phyloP scores from a whole-genome alignment of 2,888 invertebrate genomes.

The Euzophera pinguis region DNA sequence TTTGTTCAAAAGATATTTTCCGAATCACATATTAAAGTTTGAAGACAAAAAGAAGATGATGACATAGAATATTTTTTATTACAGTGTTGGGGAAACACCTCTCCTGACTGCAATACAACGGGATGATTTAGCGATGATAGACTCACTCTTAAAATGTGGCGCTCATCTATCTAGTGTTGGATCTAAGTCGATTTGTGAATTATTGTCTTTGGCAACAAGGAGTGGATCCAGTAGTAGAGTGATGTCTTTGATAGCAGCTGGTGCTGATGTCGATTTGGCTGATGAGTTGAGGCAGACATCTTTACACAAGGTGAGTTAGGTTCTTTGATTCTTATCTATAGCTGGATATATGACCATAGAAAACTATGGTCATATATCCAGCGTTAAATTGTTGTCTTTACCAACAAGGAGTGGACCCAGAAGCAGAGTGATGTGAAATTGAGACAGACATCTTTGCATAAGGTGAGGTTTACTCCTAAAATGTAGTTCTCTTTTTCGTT shows the following conservation, averaged over 20 bases:
- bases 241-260: constrained; percentile 82
- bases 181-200: constrained; percentile 81
- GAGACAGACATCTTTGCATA: constrained; percentile 84
- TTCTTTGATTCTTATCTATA: too few relatives aligned
- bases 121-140: constrained; percentile 82
- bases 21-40: too few relatives aligned
- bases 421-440: constrained; percentile 80
- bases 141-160: constrained; percentile 85
- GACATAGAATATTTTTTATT: background rate
- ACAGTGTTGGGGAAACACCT: constrained; percentile 76
- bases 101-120: constrained; percentile 84
- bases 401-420: constrained; percentile 82
- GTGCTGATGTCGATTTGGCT: constrained; percentile 81
- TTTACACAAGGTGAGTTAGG: constrained; percentile 81
- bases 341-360: too few relatives aligned
- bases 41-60: too few relatives aligned
- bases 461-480: constrained; percentile 59
- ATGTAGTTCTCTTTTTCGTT: too few relatives aligned
- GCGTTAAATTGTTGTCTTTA: constrained; percentile 81
- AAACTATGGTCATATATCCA: constrained; percentile 74
- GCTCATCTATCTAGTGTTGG: constrained; percentile 84
- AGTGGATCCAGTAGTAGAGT: constrained; percentile 79
- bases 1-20: too few relatives aligned
- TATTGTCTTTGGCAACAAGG: constrained; percentile 83
- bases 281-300: constrained; percentile 84